Evolutionary conservation across 2,113 vertebrate genomes (phyloP), one percentile per base, ranked within the genome.

Genomic region (Odontesthes bonariensis): DNA sequence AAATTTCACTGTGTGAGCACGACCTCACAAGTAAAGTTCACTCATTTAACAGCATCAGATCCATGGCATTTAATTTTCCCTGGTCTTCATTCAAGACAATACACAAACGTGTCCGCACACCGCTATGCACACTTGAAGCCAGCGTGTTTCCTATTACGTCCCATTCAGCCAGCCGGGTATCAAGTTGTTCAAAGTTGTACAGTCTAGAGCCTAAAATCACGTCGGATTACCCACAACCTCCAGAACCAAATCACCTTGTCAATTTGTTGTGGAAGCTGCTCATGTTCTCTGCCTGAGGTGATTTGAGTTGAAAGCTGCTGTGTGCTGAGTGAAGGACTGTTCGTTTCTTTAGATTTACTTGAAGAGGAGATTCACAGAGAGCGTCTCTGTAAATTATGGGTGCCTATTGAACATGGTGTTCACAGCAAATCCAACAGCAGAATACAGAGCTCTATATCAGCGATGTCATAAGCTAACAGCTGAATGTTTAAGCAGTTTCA

Each of bases 141-240:
- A 83, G 65, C 70, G 31, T 93, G 91, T 83, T 94, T 94, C 86
- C 88, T 51, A 92, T 94, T 94, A 95, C 33, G 57, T 38, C 68
- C 62, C 61, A 83, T 77, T 70, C 63, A 77, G 64, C 64, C 23
- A 54, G 70, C 53, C 56, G 53, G 55, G 73, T 77, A 87, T 90
- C 81, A 88, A 84, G 71, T 85, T 88, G 84, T 90, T 90, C 84
- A 89, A 81, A 91, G 81, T 86, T 88, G 59, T 80, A 73, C 71
- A 69, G 71, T 73, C 19, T 69, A 89, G 81, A 73, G 68, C 61
- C 82, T 83, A 42, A 80, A 93, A 91, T 91, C 85, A 83, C 60
- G 17, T 54, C 11, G 66, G 86, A 90, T 93, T 89, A 91, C 77
- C 72, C 69, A 46, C 63, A 88, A 85, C 82, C 87, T 86, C 79